Percentiles rank a stretch among this genome's conserved stretches.
Conservation (phyloP, 2,113 vertebrate species). For the Dicerorhinus sumatrensis region DNA sequence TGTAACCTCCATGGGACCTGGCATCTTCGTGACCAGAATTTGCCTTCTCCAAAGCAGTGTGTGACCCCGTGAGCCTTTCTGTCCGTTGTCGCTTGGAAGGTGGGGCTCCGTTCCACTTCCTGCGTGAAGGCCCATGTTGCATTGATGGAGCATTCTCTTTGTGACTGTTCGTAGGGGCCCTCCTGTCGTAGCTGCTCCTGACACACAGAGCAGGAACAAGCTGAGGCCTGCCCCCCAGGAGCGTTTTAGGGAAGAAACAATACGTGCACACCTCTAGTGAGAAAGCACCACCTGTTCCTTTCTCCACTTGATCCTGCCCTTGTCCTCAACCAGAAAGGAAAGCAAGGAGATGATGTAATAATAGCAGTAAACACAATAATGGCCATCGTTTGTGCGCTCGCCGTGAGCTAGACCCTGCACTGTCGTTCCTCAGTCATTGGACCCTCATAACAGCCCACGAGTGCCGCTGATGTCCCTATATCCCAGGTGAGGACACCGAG, state of each 20-base stretch:
- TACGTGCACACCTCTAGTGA: neutral
- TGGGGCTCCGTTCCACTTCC: neutral
- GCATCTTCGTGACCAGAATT: neutral
- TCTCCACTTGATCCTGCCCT: neutral
- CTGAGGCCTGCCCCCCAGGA: neutral
- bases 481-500: neutral
- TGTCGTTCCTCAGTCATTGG: neutral
- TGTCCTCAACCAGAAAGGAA: neutral
- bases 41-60: neutral
- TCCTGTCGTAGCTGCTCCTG: neutral
- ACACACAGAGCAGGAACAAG: neutral
- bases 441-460: neutral
- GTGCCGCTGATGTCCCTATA: fast-evolving
- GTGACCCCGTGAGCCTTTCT: neutral
- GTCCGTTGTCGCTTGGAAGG: neutral
- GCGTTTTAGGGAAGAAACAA: neutral
- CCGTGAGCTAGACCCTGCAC: fast-evolving
- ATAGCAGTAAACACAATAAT: neutral
- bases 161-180: neutral
- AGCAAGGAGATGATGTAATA: no score
- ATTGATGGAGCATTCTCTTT: neutral
- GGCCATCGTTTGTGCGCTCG: neutral
- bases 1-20: no score
- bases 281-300: neutral
- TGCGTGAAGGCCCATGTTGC: neutral